Evolutionary conservation across 2,113 vertebrate species (phyloP).

Genomic region (Anseranas semipalmata): DNA sequence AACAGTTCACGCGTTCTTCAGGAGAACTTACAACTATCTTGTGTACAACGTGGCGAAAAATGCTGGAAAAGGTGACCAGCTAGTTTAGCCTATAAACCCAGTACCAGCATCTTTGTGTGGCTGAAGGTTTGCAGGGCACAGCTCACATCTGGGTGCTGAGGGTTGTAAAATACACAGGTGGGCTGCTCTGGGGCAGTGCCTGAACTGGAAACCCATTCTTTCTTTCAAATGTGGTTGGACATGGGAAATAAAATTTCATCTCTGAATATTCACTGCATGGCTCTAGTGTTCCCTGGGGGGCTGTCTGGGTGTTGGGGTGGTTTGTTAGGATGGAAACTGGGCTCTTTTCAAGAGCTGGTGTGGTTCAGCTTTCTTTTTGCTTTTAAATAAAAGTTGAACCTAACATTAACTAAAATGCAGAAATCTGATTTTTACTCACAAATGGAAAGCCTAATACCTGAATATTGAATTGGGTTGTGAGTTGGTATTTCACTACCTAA

Average conservation of each 20-base stretch:
- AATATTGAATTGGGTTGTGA: neutral
- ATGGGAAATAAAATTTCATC: neutral
- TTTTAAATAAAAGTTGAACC: neutral
- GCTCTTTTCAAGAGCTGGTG: neutral
- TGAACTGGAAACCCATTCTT: neutral
- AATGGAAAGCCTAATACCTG: neutral
- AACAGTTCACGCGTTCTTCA: neutral
- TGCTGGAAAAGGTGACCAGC: neutral
- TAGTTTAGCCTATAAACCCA: neutral
- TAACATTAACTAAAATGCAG: neutral
- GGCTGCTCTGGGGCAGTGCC: neutral
- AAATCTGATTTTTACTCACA: neutral
- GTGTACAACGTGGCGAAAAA: fast-evolving
- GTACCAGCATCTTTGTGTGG: neutral
- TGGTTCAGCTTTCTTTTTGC: neutral
- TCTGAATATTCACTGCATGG: neutral
- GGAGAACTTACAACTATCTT: neutral
- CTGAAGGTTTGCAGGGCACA: neutral
- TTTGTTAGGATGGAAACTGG: neutral
- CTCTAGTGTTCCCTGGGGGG: neutral
- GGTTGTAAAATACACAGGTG: neutral
- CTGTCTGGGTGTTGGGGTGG: neutral
- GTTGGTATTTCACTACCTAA: neutral
- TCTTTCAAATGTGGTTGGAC: neutral
- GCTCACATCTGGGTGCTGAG: neutral